phyloP scores from a whole-genome alignment of 1,140 invertebrate genomes.

The Centruroides sculpturatus region DNA sequence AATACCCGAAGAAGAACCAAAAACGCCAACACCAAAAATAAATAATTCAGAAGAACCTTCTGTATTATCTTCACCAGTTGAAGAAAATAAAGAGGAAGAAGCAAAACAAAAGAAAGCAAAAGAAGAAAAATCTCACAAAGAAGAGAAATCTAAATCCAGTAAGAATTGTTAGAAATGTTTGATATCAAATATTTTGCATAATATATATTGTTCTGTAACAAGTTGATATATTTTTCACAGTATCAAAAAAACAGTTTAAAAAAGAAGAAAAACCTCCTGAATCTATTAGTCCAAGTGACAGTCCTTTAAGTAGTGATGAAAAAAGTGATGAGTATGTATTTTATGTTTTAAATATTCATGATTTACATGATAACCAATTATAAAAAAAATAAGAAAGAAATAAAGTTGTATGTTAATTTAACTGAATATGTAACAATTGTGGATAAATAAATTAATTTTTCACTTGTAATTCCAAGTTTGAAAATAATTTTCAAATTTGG shows the following conservation, averaged over 20 bases:
- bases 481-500: too few species aligned
- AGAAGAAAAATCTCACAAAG: neutral
- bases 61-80: neutral
- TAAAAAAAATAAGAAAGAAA: too few species aligned
- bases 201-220: neutral
- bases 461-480: too few species aligned
- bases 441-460: too few species aligned
- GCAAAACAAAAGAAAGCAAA: neutral
- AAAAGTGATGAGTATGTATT: too few species aligned
- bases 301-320: neutral
- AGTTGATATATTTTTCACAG: neutral
- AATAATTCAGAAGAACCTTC: neutral
- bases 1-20: slow-evolving; percentile 15
- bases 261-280: neutral
- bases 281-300: neutral
- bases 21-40: slow-evolving; percentile 1
- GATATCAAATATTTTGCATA: neutral
- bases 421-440: too few species aligned
- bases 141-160: too few species aligned
- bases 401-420: too few species aligned
- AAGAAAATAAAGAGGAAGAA: neutral
- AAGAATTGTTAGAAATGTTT: too few species aligned
- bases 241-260: neutral
- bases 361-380: too few species aligned
- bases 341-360: too few species aligned